These are phyloP conservation scores for Vidua macroura DNA, from an alignment of 2,113 vertebrate genomes.

Conservation along the genomic window DNA sequence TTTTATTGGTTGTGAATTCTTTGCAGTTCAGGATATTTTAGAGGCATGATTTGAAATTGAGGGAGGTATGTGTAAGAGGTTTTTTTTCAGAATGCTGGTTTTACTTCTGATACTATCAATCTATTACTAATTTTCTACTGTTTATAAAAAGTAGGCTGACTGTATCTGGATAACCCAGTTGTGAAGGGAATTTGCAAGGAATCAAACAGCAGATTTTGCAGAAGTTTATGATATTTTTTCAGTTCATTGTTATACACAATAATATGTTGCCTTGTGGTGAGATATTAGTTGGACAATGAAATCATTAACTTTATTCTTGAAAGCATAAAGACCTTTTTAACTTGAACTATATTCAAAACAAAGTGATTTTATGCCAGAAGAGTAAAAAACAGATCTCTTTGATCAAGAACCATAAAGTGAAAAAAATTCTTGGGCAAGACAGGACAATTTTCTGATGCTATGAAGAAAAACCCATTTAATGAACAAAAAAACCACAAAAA, in stretches of 20 bases:
- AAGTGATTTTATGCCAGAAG: not conserved
- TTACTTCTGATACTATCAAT: not conserved
- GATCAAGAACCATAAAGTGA: not conserved
- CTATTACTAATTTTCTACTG: not conserved
- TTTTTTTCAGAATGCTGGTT: not conserved
- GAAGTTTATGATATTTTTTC: not conserved
- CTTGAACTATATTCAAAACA: not conserved
- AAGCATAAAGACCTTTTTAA: not conserved
- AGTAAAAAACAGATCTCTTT: not conserved
- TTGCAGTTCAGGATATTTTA: not conserved
- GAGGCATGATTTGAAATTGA: not conserved
- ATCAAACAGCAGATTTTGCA: not conserved
- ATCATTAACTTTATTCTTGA: not conserved
- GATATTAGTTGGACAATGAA: not conserved
- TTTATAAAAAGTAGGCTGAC: not conserved
- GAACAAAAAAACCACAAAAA: too few species aligned
- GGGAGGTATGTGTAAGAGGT: rapidly evolving
- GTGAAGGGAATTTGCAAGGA: not conserved
- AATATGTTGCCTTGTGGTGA: not conserved
- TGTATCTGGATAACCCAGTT: not conserved
- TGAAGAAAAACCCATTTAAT: not conserved
- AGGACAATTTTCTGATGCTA: not conserved
- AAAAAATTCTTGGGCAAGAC: not conserved
- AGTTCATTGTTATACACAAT: not conserved
- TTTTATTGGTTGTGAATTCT: not conserved